Conservation (phyloP, 2,888 invertebrate species). For the Ceramica pisi region DNA sequence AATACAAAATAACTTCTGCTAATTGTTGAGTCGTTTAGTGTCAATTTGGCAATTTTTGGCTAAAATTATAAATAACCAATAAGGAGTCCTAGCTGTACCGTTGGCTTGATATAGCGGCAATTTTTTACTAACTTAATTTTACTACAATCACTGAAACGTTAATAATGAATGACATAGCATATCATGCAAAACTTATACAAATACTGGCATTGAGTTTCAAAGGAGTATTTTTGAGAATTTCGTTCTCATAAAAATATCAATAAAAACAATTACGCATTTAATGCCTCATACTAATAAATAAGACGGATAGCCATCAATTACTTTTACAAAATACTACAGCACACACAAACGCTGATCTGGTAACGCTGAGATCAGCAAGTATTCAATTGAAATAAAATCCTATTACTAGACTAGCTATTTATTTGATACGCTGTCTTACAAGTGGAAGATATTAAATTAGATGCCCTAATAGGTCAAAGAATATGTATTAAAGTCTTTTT, state of each 20-base stretch:
- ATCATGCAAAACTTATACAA: constrained; percentile 38
- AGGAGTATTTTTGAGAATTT: constrained; percentile 77
- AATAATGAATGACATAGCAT: constrained; percentile 33
- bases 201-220: constrained; percentile 40
- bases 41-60: constrained; percentile 89
- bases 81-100: constrained; percentile 27
- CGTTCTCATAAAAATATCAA: constrained; percentile 77
- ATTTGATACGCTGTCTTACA: constrained; percentile 19
- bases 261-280: constrained; percentile 76
- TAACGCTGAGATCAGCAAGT: constrained; percentile 40
- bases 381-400: constrained; percentile 21
- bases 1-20: constrained; percentile 76
- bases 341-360: not conserved
- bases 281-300: constrained; percentile 74
- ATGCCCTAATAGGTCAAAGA: constrained; percentile 26
- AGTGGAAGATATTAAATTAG: constrained; percentile 32
- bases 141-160: constrained; percentile 10
- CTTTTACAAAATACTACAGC: constrained; percentile 22
- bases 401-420: constrained; percentile 30
- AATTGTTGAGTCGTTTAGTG: constrained; percentile 77
- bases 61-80: constrained; percentile 80
- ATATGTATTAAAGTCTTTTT: constrained; percentile 28
- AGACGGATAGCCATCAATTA: constrained; percentile 44
- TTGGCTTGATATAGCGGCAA: not conserved
- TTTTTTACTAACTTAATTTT: constrained; percentile 35